Base-by-base conservation (phyloP, 1,140 invertebrate species). In the Tetranychus cinnabarinus region DNA sequence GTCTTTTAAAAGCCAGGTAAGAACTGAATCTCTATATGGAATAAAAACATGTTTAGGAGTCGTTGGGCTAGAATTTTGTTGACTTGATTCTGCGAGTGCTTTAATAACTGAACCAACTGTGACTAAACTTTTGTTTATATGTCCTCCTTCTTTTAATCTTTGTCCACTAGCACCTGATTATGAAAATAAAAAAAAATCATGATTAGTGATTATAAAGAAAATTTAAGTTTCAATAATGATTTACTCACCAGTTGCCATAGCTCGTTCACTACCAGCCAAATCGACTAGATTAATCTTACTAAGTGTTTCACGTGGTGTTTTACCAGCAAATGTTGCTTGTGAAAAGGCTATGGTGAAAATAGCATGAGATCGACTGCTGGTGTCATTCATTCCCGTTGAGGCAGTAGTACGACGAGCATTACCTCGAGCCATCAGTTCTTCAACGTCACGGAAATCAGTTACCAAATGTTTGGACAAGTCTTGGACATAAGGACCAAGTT, bases 1-100 rank as follows among this genome's bases (percentile, higher is more conserved):
- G 74, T 97, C 91, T 75, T 96, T 95, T 1, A 97, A 72, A 48
- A 97, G 78, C 92, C 92, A 97, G 42, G 95, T 98, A n/a, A 98
- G 77, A 13, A 96, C 90, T 1, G 93, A 97, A 75, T 98, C 95
- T 71, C 93, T 78, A 75, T 97, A 98, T 37, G 93, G 93, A 52
- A 98, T 88, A 76, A 97, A 97, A 42, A 42, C 39, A 42, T 42
- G 39, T 6, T 10, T 5, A 6, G 39, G 39, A 42, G 39, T 42
- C 10, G 46, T 10, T 13, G 8, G 7, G 23, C n/a, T 52, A 12
- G 5, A 6, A 48, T 56, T 46, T 8, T 63, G 54, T 52, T 59
- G 63, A 79, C 80, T 81, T 69, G 88, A 85, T 76, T 97, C 92
- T 36, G 93, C 93, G 67, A 98, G 75, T 74, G 95, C 92, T 47